Base-by-base conservation (phyloP, 1,140 invertebrate genomes). In the Psix sp. region DNA sequence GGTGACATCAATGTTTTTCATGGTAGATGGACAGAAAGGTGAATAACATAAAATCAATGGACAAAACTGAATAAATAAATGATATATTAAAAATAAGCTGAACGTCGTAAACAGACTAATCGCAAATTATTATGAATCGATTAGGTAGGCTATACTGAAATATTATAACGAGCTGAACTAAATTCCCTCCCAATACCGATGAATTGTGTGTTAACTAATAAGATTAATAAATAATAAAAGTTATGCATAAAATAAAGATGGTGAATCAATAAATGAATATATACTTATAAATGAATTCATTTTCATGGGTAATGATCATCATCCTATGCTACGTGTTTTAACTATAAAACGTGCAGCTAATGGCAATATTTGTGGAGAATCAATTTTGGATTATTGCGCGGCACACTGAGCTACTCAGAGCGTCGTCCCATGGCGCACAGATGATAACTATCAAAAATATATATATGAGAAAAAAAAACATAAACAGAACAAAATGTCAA, bases 121-220 rank as follows among this genome's bases (percentile, higher is more conserved):
- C 60, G 67, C 62, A 74, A 71, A 67, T 62, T 74, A n/a, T n/a
- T n/a, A 79, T 80, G 78, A 82, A 62, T 78, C 78, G 71, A 77
- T 72, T 82, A 82, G 74, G 62, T 82, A 83, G 81, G 80, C 80
- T 78, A 79, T 79, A 79, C 68, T 60, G 62, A 79, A 77, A 75
- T 48, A 79, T 77, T 77, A 80, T 77, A 79, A 78, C 65, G 77
- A 77, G 80, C 80, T 80, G 80, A 72, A 86, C 79, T 84, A 81
- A 84, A 86, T 84, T 85, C 84, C 85, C 82, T 85, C 84, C 85
- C 82, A 82, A 75, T 79, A 83, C 82, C 76, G 78, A 83, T 83
- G 83, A 80, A 82, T 80, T 84, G 80, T 84, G 81, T 84, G 84
- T 86, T 84, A 85, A 85, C 78, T 84, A 84, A 84, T 85, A 84